phyloP scores from a whole-genome alignment of 2,888 invertebrate genomes.

The Nomada ruficornis region DNA sequence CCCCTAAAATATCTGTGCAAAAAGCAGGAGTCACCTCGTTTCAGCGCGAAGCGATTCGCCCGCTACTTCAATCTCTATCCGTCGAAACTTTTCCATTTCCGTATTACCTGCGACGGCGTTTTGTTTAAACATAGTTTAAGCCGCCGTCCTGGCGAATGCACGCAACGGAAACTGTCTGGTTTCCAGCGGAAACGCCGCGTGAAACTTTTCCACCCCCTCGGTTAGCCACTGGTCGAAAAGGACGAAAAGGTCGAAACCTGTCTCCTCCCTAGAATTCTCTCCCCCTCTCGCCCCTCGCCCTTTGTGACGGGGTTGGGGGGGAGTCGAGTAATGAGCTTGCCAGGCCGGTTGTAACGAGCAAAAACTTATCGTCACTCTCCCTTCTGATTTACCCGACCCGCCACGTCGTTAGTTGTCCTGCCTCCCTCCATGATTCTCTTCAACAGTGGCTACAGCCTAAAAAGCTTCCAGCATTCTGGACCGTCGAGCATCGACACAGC shows the following conservation, averaged over 20 bases:
- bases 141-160: slow-evolving; percentile 32
- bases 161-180: slow-evolving; percentile 49
- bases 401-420: slow-evolving; percentile 78
- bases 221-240: slow-evolving; percentile 1
- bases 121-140: slow-evolving; percentile 59
- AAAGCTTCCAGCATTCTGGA: slow-evolving; percentile 57
- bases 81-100: slow-evolving; percentile 45
- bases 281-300: slow-evolving; percentile 42
- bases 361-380: slow-evolving; percentile 82
- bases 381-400: slow-evolving; percentile 80
- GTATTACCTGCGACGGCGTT: slow-evolving; percentile 40
- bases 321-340: slow-evolving; percentile 80
- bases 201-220: slow-evolving; percentile 58
- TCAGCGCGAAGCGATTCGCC: not conserved
- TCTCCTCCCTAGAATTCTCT: slow-evolving; percentile 30
- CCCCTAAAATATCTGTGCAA: not conserved
- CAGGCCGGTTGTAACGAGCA: slow-evolving; percentile 81
- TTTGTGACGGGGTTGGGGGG: slow-evolving; percentile 52
- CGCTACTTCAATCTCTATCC: not conserved
- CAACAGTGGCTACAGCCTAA: slow-evolving; percentile 39
- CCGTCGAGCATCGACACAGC: slow-evolving; percentile 55
- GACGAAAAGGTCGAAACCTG: slow-evolving; percentile 68
- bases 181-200: slow-evolving; percentile 52
- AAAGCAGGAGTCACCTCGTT: not conserved
- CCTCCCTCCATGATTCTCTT: slow-evolving; percentile 36